Evolutionary conservation across 1,140 invertebrate genomes (phyloP).

Genomic region (Platyscapa corneri): DNA sequence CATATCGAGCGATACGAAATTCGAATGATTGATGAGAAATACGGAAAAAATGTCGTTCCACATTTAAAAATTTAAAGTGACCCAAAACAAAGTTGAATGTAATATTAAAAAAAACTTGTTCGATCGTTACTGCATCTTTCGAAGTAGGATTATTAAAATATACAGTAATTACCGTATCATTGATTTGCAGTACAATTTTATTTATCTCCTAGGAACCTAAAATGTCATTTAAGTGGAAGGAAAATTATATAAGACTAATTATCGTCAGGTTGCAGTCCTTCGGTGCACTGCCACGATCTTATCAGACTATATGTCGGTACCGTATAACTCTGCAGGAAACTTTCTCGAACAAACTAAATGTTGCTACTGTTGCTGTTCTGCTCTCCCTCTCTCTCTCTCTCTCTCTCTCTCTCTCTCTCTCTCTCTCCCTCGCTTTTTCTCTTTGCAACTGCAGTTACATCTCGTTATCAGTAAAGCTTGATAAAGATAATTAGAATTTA

Average conservation of each 20-base stretch:
- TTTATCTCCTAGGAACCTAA: background rate
- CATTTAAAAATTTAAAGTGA: too few relatives aligned
- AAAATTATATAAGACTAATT: slow-evolving; percentile 26
- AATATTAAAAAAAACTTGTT: too few relatives aligned
- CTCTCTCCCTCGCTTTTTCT: background rate
- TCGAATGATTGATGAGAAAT: too few relatives aligned
- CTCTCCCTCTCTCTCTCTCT: background rate
- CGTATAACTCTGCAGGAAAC: background rate
- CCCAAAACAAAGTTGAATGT: too few relatives aligned
- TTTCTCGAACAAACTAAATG: background rate
- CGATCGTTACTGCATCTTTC: too few relatives aligned
- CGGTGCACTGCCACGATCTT: slow-evolving; percentile 31
- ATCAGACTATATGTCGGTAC: background rate
- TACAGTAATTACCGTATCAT: background rate
- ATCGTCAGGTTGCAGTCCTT: background rate
- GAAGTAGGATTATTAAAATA: too few relatives aligned
- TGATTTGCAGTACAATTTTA: background rate
- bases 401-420: background rate
- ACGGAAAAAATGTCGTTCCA: too few relatives aligned
- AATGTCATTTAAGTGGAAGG: background rate
- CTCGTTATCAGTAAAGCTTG: background rate
- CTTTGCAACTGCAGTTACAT: background rate
- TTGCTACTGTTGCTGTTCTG: background rate
- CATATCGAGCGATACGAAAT: too few relatives aligned
- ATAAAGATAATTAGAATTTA: slow-evolving; percentile 36